These are phyloP conservation scores for Chloroclystis v-ata DNA, from an alignment of 2,888 invertebrate genomes.

Conservation along the genomic window DNA sequence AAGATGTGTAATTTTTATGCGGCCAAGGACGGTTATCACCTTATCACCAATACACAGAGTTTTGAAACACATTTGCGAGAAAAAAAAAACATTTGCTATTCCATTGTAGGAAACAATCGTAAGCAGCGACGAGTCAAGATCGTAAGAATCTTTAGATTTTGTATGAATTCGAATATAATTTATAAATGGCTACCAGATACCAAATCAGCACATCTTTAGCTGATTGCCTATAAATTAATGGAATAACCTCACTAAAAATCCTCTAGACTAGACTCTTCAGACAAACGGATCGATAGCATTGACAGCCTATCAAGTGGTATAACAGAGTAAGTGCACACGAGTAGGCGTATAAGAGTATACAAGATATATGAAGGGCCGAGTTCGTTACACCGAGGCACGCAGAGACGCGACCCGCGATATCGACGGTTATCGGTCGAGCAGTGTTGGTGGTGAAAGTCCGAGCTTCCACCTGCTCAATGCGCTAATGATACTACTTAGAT, in stretches of 20 bases:
- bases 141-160: too few species aligned
- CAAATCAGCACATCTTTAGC: too few species aligned
- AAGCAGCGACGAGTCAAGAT: too few species aligned
- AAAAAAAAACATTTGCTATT: too few species aligned
- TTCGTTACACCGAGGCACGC: slow-evolving; percentile 54
- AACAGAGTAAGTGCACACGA: slow-evolving; percentile 35
- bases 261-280: slow-evolving; percentile 1
- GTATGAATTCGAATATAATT: too few species aligned
- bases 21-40: too few species aligned
- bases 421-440: slow-evolving; percentile 54
- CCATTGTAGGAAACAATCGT: too few species aligned
- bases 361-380: slow-evolving; percentile 43
- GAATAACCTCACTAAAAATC: slow-evolving; percentile 8
- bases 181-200: too few species aligned
- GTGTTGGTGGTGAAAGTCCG: slow-evolving; percentile 41
- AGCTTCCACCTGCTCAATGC: slow-evolving; percentile 36
- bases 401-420: slow-evolving; percentile 44
- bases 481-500: background rate
- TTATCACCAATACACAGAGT: too few species aligned
- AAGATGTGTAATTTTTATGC: too few species aligned
- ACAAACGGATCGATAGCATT: slow-evolving; percentile 38
- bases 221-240: too few species aligned
- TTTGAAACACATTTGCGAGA: too few species aligned
- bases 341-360: slow-evolving; percentile 35
- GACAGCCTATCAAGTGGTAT: slow-evolving; percentile 40